Evolutionary conservation across 2,888 invertebrate species (phyloP).

Genomic region (Thecophora atra): DNA sequence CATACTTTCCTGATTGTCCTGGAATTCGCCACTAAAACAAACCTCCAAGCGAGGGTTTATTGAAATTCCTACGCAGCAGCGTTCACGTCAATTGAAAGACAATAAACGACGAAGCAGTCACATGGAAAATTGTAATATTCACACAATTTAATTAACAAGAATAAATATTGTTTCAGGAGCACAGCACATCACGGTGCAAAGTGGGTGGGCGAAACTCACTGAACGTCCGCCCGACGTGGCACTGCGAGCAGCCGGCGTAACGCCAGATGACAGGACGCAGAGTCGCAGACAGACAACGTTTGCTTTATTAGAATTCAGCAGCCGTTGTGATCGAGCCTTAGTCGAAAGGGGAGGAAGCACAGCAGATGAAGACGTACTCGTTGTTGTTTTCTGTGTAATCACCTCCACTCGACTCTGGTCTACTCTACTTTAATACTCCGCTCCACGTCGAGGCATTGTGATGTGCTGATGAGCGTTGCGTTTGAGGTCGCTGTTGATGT

Average conservation of each 20-base stretch:
- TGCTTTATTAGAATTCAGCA: conserved; percentile 33
- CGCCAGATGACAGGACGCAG: conserved; percentile 42
- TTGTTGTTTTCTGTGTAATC: conserved; percentile 2
- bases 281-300: conserved; percentile 38
- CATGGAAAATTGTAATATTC: conserved; percentile 65
- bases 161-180: conserved; percentile 63
- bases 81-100: conserved; percentile 43
- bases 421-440: background rate
- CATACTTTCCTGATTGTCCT: background rate
- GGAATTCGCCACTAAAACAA: background rate
- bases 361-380: conserved; percentile 11
- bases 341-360: conserved; percentile 17
- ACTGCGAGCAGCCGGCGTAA: conserved; percentile 23
- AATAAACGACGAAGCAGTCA: conserved; percentile 61
- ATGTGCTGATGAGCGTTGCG: background rate
- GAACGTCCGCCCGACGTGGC: background rate
- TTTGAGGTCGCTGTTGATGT: background rate
- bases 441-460: background rate
- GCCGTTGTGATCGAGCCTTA: conserved; percentile 43
- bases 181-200: conserved; percentile 28
- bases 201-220: background rate
- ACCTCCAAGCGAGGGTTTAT: background rate
- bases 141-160: conserved; percentile 66
- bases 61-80: conserved; percentile 11
- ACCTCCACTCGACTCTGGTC: background rate